These are phyloP conservation scores for Gymnosoma rotundatum DNA, from an alignment of 2,888 invertebrate species.

Conservation along the genomic window DNA sequence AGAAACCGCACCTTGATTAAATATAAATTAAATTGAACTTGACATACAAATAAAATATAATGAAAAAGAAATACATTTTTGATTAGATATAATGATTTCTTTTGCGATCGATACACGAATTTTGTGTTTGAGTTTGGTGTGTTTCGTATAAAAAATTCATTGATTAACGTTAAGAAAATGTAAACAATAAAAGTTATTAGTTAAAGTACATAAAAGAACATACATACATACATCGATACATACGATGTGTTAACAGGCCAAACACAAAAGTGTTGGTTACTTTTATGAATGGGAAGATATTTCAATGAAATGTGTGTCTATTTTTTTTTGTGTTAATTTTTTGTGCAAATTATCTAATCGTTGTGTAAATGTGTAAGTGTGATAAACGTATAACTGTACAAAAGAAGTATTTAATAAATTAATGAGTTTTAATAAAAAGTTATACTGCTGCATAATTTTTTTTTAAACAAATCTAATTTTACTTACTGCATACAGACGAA, in stretches of 20 bases:
- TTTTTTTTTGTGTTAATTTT: background rate
- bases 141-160: constrained; percentile 11
- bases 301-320: background rate
- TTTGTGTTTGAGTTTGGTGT: constrained; percentile 10
- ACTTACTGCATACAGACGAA: no score
- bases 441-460: no score
- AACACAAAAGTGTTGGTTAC: background rate
- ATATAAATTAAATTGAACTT: constrained; percentile 69
- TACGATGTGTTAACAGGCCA: background rate
- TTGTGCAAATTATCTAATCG: constrained; percentile 1
- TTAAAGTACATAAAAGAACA: background rate
- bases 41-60: constrained; percentile 59
- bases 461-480: no score
- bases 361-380: background rate
- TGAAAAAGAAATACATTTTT: constrained; percentile 28
- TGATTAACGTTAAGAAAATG: background rate
- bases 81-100: constrained; percentile 7
- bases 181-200: background rate
- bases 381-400: constrained; percentile 1
- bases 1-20: constrained; percentile 58
- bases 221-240: background rate
- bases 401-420: background rate
- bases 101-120: background rate
- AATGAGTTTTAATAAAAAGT: no score
- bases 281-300: constrained; percentile 52